Conservation (phyloP, 1,140 invertebrate genomes). For the Episyrphus balteatus region DNA sequence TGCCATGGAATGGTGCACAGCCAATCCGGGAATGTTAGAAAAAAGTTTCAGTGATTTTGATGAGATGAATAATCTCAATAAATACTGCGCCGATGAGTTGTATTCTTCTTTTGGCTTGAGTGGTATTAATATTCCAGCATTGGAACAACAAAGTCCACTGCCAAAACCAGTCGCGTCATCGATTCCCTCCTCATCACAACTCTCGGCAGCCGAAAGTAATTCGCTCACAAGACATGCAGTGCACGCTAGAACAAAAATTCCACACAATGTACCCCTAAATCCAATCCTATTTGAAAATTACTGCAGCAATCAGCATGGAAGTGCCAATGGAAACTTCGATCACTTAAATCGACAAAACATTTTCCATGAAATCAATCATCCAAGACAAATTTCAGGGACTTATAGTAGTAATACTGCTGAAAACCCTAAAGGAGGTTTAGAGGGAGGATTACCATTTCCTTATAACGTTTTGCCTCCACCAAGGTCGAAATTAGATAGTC, state of each 20-base stretch:
- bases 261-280: not conserved
- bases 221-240: conserved; percentile 1
- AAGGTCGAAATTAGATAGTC: conserved; percentile 13
- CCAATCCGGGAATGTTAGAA: conserved; percentile 23
- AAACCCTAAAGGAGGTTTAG: not conserved
- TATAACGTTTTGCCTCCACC: conserved; percentile 21
- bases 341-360: not conserved
- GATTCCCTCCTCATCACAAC: no score
- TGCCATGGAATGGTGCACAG: conserved; percentile 5
- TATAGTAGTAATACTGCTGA: conserved; percentile 1
- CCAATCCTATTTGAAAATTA: not conserved
- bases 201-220: conserved; percentile 5
- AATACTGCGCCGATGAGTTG: conserved; percentile 1
- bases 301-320: not conserved
- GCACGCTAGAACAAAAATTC: not conserved
- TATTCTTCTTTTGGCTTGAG: conserved; percentile 3
- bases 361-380: conserved; percentile 3
- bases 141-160: conserved; percentile 1
- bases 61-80: conserved; percentile 6
- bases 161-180: not conserved
- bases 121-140: conserved; percentile 2
- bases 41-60: conserved; percentile 11
- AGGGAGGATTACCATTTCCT: conserved; percentile 8
- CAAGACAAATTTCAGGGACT: not conserved
- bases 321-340: not conserved